Conservation (phyloP, 2,797 vertebrate genomes). For the Parotocinclus haroldoi region DNA sequence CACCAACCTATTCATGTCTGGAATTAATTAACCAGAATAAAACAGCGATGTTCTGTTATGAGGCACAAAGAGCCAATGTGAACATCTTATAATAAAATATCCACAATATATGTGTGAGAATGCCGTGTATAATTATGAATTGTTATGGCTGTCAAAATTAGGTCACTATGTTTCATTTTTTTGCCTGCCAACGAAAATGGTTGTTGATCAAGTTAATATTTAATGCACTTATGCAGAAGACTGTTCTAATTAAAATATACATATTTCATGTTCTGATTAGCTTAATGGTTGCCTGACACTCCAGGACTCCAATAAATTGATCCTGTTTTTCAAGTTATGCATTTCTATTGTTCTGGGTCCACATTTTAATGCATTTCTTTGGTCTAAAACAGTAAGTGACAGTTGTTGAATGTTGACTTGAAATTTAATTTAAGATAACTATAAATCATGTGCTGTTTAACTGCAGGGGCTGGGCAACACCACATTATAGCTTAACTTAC, state of each 20-base stretch:
- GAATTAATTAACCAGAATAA: conserved; percentile 25
- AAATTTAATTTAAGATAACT: too few species aligned
- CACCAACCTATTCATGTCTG: conserved; percentile 4
- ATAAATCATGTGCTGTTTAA: too few species aligned
- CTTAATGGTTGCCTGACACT: conserved; percentile 24
- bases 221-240: conserved; percentile 24
- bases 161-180: conserved; percentile 37
- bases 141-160: conserved; percentile 51
- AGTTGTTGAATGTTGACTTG: too few species aligned
- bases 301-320: conserved; percentile 15
- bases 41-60: conserved; percentile 26
- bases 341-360: neutral
- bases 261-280: conserved; percentile 45
- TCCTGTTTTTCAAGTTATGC: neutral
- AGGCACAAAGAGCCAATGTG: conserved; percentile 24
- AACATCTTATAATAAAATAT: conserved; percentile 46
- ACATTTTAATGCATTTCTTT: conserved; percentile 6
- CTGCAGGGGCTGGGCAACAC: too few species aligned
- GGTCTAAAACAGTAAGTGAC: neutral
- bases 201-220: conserved; percentile 37
- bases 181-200: conserved; percentile 27
- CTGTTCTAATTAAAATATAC: conserved; percentile 33
- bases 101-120: conserved; percentile 53
- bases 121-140: conserved; percentile 50
- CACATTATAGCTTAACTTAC: too few species aligned